Conservation (phyloP, 2,113 vertebrate genomes). For the Misgurnus anguillicaudatus region DNA sequence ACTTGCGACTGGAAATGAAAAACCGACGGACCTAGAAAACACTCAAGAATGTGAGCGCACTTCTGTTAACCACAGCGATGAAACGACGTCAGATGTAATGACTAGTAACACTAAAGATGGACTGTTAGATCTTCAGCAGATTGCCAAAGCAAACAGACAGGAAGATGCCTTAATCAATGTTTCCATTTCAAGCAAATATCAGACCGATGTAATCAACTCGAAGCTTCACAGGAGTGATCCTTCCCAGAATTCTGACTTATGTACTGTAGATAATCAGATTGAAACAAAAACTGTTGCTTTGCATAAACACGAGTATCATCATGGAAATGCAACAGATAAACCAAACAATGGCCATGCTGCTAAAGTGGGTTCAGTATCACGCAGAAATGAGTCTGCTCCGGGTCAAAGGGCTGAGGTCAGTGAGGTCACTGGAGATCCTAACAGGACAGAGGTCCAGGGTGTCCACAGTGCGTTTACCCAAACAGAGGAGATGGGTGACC, state of each 20-base stretch:
- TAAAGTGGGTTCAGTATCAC: not conserved
- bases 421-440: not conserved
- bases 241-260: not conserved
- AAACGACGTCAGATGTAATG: slow-evolving; percentile 22
- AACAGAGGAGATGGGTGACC: slow-evolving; percentile 58
- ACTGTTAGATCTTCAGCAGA: slow-evolving; percentile 13
- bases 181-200: not conserved
- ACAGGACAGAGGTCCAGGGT: slow-evolving; percentile 17
- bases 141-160: slow-evolving; percentile 16
- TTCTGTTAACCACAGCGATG: too few relatives aligned
- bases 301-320: not conserved
- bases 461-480: slow-evolving; percentile 64
- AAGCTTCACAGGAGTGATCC: not conserved
- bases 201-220: slow-evolving; percentile 3
- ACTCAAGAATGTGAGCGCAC: not conserved
- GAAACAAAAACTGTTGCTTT: slow-evolving; percentile 4
- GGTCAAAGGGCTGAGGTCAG: slow-evolving; percentile 33
- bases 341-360: not conserved
- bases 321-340: slow-evolving; percentile 4
- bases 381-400: not conserved
- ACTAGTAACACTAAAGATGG: slow-evolving; percentile 47
- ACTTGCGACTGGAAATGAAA: not conserved
- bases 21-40: not conserved
- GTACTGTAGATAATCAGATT: not conserved
- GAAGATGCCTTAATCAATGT: slow-evolving; percentile 27